Evolutionary conservation across 2,797 vertebrate species (phyloP).

Genomic region (Melanotaenia maccullochi): DNA sequence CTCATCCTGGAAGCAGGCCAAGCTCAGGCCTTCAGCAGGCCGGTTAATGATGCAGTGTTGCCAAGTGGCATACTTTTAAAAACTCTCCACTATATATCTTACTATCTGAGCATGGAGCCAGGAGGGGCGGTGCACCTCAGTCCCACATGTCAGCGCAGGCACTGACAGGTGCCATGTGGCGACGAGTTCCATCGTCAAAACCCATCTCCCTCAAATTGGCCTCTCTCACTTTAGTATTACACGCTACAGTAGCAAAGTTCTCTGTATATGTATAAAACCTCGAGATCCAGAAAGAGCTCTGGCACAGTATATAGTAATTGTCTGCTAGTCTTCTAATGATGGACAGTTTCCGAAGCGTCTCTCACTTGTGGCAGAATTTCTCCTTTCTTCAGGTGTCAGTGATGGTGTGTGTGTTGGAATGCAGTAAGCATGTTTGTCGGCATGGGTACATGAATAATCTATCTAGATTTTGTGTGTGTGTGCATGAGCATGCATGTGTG

Average conservation of each 20-base stretch:
- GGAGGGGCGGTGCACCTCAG: constrained; percentile 39
- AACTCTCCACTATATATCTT: constrained; percentile 66
- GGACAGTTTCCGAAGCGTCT: constrained; percentile 15
- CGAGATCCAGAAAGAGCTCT: constrained; percentile 20
- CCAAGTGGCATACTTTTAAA: constrained; percentile 72
- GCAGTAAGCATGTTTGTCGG: constrained; percentile 18
- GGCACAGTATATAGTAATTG: constrained; percentile 23
- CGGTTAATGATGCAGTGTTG: constrained; percentile 73
- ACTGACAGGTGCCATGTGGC: constrained; percentile 72
- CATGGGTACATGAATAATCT: constrained; percentile 12
- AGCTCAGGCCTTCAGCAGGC: constrained; percentile 67
- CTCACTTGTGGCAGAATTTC: constrained; percentile 33
- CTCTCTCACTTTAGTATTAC: constrained; percentile 44
- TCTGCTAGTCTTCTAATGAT: constrained; percentile 25
- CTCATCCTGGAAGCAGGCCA: constrained; percentile 68
- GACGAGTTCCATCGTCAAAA: constrained; percentile 55
- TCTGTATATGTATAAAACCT: constrained; percentile 14
- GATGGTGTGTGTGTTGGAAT: constrained; percentile 19
- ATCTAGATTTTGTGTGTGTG: constrained; percentile 4
- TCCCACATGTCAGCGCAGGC: constrained; percentile 59
- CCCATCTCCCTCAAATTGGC: constrained; percentile 66
- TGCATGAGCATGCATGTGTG: constrained; percentile 10
- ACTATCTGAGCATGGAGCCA: constrained; percentile 4
- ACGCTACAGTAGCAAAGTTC: constrained; percentile 26
- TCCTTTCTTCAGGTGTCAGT: constrained; percentile 23